These are phyloP conservation scores for Agelas oroides DNA, from an alignment of 37 sponge, comb jelly and placozoan species.

Conservation along the genomic window DNA sequence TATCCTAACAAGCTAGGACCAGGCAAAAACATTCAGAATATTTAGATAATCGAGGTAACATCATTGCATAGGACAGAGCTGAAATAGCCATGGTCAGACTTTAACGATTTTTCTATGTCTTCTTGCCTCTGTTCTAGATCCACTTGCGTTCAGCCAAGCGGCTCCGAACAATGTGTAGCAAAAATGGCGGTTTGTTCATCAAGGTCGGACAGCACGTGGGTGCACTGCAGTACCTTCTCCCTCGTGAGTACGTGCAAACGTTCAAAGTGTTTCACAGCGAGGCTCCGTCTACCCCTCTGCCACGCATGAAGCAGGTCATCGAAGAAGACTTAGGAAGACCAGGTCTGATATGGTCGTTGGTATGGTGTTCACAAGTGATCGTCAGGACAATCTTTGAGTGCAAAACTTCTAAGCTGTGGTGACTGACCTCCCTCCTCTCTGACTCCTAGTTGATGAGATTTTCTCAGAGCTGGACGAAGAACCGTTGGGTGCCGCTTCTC, in stretches of 20 bases:
- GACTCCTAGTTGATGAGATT: slow-evolving; percentile 56
- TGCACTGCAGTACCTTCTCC: slow-evolving; percentile 92
- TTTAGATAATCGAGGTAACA: no score
- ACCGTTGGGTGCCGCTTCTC: slow-evolving; percentile 89
- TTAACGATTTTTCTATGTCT: no score
- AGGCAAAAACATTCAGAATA: no score
- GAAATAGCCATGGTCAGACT: no score
- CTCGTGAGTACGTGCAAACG: slow-evolving; percentile 82
- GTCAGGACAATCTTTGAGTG: no score
- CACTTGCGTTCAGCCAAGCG: slow-evolving; percentile 82
- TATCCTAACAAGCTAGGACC: no score
- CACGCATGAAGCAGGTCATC: slow-evolving; percentile 66
- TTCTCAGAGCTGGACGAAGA: slow-evolving; percentile 67
- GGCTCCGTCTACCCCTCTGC: slow-evolving; percentile 81
- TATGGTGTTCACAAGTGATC: no score
- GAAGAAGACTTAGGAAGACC: slow-evolving; percentile 74
- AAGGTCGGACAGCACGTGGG: slow-evolving; percentile 96
- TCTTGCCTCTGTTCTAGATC: slow-evolving; percentile 23
- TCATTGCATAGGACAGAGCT: not conserved
- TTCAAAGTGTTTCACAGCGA: slow-evolving; percentile 91
- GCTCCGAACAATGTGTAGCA: slow-evolving; percentile 74
- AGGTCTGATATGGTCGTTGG: slow-evolving; percentile 29
- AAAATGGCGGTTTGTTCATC: slow-evolving; percentile 91
- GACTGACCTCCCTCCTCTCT: not conserved
- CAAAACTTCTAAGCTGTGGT: no score